phyloP scores from a whole-genome alignment of 1,140 invertebrate genomes.

The Euwallacea fornicatus region DNA sequence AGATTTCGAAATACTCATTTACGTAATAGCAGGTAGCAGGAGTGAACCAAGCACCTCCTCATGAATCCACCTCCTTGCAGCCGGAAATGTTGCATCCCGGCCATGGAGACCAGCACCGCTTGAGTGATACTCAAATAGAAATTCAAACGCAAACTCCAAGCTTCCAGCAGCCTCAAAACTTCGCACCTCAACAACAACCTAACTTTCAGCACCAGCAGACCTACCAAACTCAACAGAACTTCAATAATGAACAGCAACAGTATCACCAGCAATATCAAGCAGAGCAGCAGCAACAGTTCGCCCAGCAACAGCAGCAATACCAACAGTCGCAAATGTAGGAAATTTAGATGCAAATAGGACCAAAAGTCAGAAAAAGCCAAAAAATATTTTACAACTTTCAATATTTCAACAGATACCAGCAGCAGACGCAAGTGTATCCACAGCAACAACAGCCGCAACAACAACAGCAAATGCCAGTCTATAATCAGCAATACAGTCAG shows the following conservation, averaged over 20 bases:
- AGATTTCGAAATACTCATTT: neutral
- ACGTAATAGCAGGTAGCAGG: conserved; percentile 5
- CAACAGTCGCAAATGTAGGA: conserved; percentile 35
- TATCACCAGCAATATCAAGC: conserved; percentile 21
- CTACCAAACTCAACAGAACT: conserved; percentile 18
- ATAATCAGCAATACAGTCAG: conserved; percentile 28
- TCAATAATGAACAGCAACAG: conserved; percentile 24
- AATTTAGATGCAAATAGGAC: neutral
- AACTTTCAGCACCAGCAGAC: conserved; percentile 18
- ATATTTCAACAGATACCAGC: neutral
- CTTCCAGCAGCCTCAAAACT: conserved; percentile 46
- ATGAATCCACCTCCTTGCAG: conserved; percentile 38
- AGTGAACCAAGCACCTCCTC: conserved; percentile 11
- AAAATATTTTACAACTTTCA: too few species aligned
- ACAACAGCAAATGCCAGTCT: conserved; percentile 35
- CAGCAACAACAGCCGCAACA: conserved; percentile 25
- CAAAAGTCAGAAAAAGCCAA: neutral
- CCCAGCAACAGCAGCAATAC: conserved; percentile 31
- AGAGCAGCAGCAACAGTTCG: conserved; percentile 34
- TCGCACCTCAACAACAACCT: conserved; percentile 32
- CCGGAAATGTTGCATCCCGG: conserved; percentile 44
- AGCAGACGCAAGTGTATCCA: conserved; percentile 31
- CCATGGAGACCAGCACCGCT: conserved; percentile 44
- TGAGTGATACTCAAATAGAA: conserved; percentile 50
- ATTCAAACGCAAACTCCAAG: conserved; percentile 39